Base-by-base conservation (phyloP, 2,113 vertebrate genomes). In the Andinoacara biseriatus region DNA sequence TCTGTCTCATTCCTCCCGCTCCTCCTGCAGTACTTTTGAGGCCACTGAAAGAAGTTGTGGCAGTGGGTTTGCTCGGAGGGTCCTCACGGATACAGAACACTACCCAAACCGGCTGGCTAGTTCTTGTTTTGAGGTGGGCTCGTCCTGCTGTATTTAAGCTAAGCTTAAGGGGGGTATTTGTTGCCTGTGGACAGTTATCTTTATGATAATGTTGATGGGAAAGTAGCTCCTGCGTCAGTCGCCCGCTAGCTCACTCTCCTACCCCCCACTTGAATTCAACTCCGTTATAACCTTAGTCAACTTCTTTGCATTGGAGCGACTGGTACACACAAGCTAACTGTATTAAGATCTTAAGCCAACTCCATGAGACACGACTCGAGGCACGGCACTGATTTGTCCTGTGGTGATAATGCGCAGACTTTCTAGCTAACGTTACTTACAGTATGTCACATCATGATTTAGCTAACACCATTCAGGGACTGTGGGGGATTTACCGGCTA, bases 21-120 rank as follows among this genome's bases (percentile, higher is more conserved):
- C 1, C 35, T 26, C 49, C 13, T 54, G 22, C 20, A 38, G 5
- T 81, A 61, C 78, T 87, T 82, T 58, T 15, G 7, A 43, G 67
- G 62, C 46, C 18, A 24, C 26, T 29, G 63, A n/a, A 7, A 81
- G 85, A 89, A 90, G 86, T 89, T 86, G 86, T 89, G 84, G 65
- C 58, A 1, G 62, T 15, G 29, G 49, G 17, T 62, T 40, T 10
- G 65, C 58, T 52, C 72, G 9, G 10, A 58, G 29, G 35, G 74
- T 86, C 10, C 33, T n/a, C 67, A 22, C 20, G 24, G 65, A 78
- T 58, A 35, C 52, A 58, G 83, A 11, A 46, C 43, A 54, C 35
- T 13, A 54, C 67, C 26, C 67, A 33, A n/a, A 72, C 67, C 67
- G 67, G 67, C 76, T 74, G 58, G 60, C 54, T 17, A 7, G 24